Base-by-base conservation (phyloP, 2,888 invertebrate genomes). In the Luffia ferchaultella region DNA sequence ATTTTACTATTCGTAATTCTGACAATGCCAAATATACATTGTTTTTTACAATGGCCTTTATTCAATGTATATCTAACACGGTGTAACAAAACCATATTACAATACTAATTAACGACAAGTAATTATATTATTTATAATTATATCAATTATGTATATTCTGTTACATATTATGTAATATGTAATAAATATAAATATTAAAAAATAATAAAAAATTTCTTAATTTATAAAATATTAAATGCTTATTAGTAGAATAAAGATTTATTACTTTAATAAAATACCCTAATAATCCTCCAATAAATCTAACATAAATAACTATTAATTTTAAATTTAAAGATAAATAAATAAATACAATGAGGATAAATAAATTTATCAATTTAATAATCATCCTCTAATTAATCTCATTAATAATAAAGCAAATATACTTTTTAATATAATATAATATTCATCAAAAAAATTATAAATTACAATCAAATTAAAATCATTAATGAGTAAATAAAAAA, bases 351-450 rank as follows among this genome's bases (percentile, higher is more conserved):
- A 69, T 70, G 68, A 59, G 85, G 82, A 52, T 66, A 68, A 63
- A 82, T 87, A 86, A 69, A 87, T 79, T 61, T 87, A 53, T 68
- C 87, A 88, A 52, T 66, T 85, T 69, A 88, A 72, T 54, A 83
- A 61, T 52, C 80, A 76, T 0, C 87, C 87, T n/a, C 78, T 80
- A 65, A 87, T 52, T 63, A 87, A 63, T 57, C 84, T 79, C 60
- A 85, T 76, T 57, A 85, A 64, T 68, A 84, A 71, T 76, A 86
- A 78, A 46, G 74, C 55, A 62, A 73, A 58, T 63, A 85, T 85
- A 46, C 80, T 73, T 45, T 75, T 77, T 63, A 86, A 68, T 70
- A 86, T 86, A 57, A 64, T 40, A 68, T 64, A 76, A 63, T 77
- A 75, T 52, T 77, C 76, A 68, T 85, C 83, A 70, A 69, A 78